These are phyloP conservation scores for Chelon auratus DNA, from an alignment of 2,797 vertebrate genomes.

Conservation along the genomic window DNA sequence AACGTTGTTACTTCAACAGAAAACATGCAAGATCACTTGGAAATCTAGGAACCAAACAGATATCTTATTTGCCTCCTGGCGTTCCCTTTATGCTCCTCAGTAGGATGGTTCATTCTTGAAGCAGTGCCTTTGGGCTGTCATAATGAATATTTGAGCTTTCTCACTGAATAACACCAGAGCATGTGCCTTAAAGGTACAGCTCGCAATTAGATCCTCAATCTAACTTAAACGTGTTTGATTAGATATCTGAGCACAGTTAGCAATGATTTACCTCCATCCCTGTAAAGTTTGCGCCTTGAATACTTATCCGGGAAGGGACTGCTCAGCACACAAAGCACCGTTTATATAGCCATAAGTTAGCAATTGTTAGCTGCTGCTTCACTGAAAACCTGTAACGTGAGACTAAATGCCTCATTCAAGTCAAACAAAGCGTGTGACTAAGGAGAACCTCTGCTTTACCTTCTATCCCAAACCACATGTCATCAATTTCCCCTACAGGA, in stretches of 20 bases:
- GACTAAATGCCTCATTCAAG: background rate
- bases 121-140: constrained; percentile 64
- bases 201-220: constrained; percentile 65
- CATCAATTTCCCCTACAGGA: background rate
- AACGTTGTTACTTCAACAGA: constrained; percentile 61
- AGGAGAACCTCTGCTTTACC: background rate
- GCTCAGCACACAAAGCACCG: background rate
- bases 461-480: background rate
- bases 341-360: background rate
- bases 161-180: constrained; percentile 35
- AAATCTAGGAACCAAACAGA: constrained; percentile 42
- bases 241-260: constrained; percentile 54
- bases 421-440: background rate
- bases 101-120: constrained; percentile 54
- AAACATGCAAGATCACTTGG: constrained; percentile 57
- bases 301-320: background rate
- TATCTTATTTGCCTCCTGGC: constrained; percentile 66
- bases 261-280: constrained; percentile 47
- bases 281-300: constrained; percentile 24
- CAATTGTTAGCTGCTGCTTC: background rate
- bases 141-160: constrained; percentile 63
- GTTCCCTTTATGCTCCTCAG: constrained; percentile 58
- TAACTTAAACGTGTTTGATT: constrained; percentile 64
- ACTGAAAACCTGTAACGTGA: background rate
- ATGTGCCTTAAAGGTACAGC: constrained; percentile 55